phyloP scores from a whole-genome alignment of 2,888 invertebrate species.

The Rhingia campestris region DNA sequence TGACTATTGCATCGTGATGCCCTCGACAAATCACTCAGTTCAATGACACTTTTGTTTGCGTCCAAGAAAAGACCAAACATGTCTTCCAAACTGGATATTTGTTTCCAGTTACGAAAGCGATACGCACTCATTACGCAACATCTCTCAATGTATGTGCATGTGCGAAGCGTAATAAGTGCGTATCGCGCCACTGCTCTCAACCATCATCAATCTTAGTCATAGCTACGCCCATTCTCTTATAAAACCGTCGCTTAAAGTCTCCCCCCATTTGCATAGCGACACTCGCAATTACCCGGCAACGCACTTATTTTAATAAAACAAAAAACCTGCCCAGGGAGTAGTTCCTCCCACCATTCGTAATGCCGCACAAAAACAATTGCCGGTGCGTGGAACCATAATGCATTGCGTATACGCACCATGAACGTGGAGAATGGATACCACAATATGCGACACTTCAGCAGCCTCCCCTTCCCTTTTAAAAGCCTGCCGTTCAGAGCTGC shows the following conservation, averaged over 20 bases:
- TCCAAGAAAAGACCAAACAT: too few relatives aligned
- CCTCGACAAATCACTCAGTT: too few relatives aligned
- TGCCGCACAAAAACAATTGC: too few relatives aligned
- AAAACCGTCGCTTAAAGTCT: neutral
- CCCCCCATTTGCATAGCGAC: neutral
- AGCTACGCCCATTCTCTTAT: neutral
- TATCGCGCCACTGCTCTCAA: slow-evolving; percentile 4
- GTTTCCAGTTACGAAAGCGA: neutral
- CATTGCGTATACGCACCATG: slow-evolving; percentile 22
- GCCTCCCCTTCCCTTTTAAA: too few relatives aligned
- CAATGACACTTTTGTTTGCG: too few relatives aligned
- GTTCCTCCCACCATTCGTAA: slow-evolving; percentile 42
- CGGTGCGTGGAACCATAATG: neutral
- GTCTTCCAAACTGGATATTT: too few relatives aligned
- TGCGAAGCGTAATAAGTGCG: slow-evolving; percentile 1
- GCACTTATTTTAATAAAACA: neutral
- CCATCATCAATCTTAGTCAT: slow-evolving; percentile 2
- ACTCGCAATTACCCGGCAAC: neutral
- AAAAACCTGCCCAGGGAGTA: neutral
- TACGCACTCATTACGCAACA: neutral
- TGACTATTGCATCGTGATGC: too few relatives aligned
- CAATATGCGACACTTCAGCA: slow-evolving; percentile 27
- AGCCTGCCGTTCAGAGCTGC: neutral
- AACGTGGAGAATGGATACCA: slow-evolving; percentile 43
- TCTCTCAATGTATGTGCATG: neutral